Evolutionary conservation across 2,797 vertebrate species (phyloP), one percentile per base, ranked within the genome.

Genomic region (Aselliscus stoliczkanus): DNA sequence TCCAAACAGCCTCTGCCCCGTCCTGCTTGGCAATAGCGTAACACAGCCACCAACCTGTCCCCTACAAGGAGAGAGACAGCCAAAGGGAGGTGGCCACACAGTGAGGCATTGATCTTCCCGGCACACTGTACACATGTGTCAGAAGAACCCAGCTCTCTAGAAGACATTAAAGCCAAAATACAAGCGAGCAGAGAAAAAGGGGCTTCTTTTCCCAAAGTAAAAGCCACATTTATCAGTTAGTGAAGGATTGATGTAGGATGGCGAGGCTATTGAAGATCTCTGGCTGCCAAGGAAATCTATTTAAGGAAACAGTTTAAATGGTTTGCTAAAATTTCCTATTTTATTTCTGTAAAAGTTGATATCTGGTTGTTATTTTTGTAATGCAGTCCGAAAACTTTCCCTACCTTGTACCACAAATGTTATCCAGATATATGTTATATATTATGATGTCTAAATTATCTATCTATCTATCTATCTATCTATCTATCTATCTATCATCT

Each of bases 41-140:
- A 42, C 42, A 42, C 9, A 42, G 42, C 9, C 42, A 42, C 42
- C 42, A 5, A 42, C 42, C 42, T 42, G 42, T 42, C 42, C 42
- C 42, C 6, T 42, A 42, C 42, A 42, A 42, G 42, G 73, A 64
- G 37, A 44, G 17, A 7, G 44, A n/a, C 18, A 37, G 54, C 34
- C 27, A 5, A 25, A 21, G 31, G 29, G 31, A 44, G 44, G 9
- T 0, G n/a, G 12, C 89, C 29, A n/a, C 27, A 27, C 25, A 15
- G 62, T 0, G 4, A 79, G 34, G 64, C n/a, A n/a, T n/a, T n/a
- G n/a, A n/a, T n/a, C n/a, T 11, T 50, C 62, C 50, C 0, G 18
- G 52, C 18, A 12, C 18, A 1, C 18, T 0, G 5, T 11, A 39
- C 34, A 3, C 0, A 15, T 52, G 88, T 0, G 2, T 47, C 54